Evolutionary conservation across 2,113 vertebrate species (phyloP), one percentile per base, ranked within the genome.

Genomic region (Neogale vison): DNA sequence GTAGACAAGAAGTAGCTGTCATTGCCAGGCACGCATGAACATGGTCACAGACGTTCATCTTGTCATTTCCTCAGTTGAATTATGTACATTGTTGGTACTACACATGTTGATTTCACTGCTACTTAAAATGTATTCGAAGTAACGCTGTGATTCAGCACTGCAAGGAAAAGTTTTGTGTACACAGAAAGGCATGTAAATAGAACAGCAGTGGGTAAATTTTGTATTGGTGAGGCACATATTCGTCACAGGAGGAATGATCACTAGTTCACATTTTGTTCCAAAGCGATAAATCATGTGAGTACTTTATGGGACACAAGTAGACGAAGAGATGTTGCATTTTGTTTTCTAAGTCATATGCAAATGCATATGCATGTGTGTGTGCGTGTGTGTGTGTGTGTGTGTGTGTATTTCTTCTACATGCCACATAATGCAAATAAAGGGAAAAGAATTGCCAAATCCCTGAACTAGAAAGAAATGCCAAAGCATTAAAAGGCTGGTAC

Each of bases 81-180:
- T 84, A 88, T 31, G 47, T 74, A 42, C 77, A 26, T 92, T 72
- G 42, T 47, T 94, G 61, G 67, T 69, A 79, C 79, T 65, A 11
- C 21, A 65, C 36, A 24, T 34, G 79, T 67, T 92, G 71, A 65
- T 92, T 84, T 94, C 67, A 57, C 63, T 65, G 61, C 77, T 91
- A 15, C 79, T 92, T 67, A 55, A 96, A 80, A 97, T 80, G n/a
- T 63, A 67, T 94, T 90, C 42, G 65, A 85, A 87, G 69, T 55
- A 80, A 63, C 24, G 69, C 55, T 36, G 20, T 29, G 50, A 61
- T 88, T 87, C 23, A 42, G 50, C 34, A 71, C 26, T 26, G 61
- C 76, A 11, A 81, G 63, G n/a, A 87, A 65, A 94, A 93, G 31
- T 93, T 85, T 61, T 67, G 12, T 84, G 45, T 50, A 50, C 15